phyloP scores from a whole-genome alignment of 2,888 invertebrate species.

The Tortricodes alternella region DNA sequence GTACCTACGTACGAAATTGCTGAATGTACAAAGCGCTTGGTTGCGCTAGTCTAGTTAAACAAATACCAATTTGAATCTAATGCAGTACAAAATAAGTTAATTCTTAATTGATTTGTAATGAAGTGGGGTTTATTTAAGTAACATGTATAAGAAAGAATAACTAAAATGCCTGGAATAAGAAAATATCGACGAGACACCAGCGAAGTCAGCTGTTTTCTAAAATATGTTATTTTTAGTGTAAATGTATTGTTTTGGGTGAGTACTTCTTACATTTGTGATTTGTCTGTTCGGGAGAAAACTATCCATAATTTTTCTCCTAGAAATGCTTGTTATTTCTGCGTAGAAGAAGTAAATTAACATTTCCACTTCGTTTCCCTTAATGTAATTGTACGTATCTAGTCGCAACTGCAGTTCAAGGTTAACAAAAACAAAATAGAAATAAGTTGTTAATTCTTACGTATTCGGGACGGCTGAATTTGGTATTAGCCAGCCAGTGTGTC shows the following conservation, averaged over 20 bases:
- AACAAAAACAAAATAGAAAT: conserved; percentile 28
- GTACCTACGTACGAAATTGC: neutral
- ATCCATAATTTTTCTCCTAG: neutral
- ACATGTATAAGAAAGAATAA: conserved; percentile 42
- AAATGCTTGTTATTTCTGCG: neutral
- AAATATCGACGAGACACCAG: conserved; percentile 94
- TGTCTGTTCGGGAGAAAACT: neutral
- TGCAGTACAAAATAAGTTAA: neutral
- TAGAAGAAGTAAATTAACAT: neutral
- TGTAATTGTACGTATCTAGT: conserved; percentile 6
- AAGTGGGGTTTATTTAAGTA: conserved; percentile 32
- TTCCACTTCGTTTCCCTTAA: neutral
- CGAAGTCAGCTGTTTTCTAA: conserved; percentile 99
- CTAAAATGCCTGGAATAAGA: conserved; percentile 87
- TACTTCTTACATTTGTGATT: conserved; percentile 30
- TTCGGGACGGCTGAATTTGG: conserved; percentile 11
- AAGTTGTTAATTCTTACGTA: conserved; percentile 10
- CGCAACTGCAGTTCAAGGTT: conserved; percentile 31
- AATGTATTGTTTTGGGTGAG: conserved; percentile 99
- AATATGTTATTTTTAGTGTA: conserved; percentile 98
- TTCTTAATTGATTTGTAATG: neutral
- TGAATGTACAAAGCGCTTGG: conserved; percentile 4
- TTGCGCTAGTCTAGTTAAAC: conserved; percentile 4
- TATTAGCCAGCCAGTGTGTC: conserved; percentile 16
- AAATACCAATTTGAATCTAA: conserved; percentile 33